Evolutionary conservation across 2,888 invertebrate species (phyloP).

Genomic region (Eupithecia pulchellata): DNA sequence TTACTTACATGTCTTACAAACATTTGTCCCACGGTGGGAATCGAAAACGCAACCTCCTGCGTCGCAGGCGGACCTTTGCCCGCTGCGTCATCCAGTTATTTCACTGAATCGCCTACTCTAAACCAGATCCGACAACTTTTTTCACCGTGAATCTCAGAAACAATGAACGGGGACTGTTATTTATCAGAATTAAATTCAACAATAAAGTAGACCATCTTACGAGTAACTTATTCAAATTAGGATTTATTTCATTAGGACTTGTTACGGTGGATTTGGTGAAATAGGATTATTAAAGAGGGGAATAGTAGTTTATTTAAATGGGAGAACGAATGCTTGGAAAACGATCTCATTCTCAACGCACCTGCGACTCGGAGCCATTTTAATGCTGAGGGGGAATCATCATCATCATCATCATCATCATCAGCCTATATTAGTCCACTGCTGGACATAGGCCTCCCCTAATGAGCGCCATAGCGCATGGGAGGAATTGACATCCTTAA

Average conservation of each 20-base stretch:
- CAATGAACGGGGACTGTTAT: slow-evolving; percentile 19
- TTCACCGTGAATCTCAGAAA: slow-evolving; percentile 14
- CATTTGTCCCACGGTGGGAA: not conserved
- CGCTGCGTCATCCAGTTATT: not conserved
- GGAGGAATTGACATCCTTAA: too few relatives aligned
- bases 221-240: slow-evolving; percentile 47
- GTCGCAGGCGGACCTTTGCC: not conserved
- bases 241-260: slow-evolving; percentile 43
- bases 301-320: slow-evolving; percentile 82
- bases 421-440: too few relatives aligned
- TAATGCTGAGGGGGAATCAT: not conserved
- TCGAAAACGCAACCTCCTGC: not conserved
- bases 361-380: slow-evolving; percentile 36
- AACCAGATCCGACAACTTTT: not conserved
- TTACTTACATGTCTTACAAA: not conserved
- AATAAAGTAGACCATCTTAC: slow-evolving; percentile 31
- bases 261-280: slow-evolving; percentile 57
- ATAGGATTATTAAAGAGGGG: slow-evolving; percentile 56
- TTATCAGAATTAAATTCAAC: slow-evolving; percentile 31
- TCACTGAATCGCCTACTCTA: not conserved
- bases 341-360: slow-evolving; percentile 54
- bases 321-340: slow-evolving; percentile 70
- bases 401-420: too few relatives aligned
- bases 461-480: too few relatives aligned
- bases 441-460: too few relatives aligned